These are phyloP conservation scores for Pseudoips prasinana DNA, from an alignment of 2,888 invertebrate genomes.

Conservation along the genomic window DNA sequence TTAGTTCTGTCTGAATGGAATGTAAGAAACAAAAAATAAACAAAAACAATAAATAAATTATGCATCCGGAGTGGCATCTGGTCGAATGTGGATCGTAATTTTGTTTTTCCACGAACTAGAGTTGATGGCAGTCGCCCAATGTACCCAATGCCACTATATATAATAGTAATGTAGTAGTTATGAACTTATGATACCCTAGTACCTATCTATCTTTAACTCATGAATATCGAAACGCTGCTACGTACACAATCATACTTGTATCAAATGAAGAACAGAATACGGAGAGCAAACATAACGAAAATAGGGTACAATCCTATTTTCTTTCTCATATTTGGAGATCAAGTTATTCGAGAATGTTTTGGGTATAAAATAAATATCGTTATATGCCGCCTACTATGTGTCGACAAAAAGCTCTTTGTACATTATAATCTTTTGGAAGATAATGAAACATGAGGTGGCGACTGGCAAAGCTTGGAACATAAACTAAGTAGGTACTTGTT, in stretches of 20 bases:
- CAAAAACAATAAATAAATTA: too few species aligned
- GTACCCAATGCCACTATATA: too few species aligned
- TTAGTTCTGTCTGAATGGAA: too few species aligned
- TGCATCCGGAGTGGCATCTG: too few species aligned
- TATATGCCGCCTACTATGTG: background rate
- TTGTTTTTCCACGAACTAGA: too few species aligned
- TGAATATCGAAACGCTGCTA: background rate
- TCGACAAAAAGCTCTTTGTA: constrained; percentile 9
- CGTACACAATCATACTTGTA: constrained; percentile 3
- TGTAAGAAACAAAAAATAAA: too few species aligned
- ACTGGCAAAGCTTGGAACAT: background rate
- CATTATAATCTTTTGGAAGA: constrained; percentile 19
- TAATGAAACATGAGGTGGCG: constrained; percentile 18
- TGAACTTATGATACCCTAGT: too few species aligned
- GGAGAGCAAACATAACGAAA: constrained; percentile 23
- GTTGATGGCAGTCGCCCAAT: too few species aligned
- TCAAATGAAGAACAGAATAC: constrained; percentile 20
- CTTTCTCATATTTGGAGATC: constrained; percentile 27
- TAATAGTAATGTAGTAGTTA: too few species aligned
- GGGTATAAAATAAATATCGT: constrained; percentile 24
- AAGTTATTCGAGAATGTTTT: constrained; percentile 24
- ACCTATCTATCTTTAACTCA: background rate
- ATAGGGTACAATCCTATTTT: constrained; percentile 39
- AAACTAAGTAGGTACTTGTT: too few species aligned
- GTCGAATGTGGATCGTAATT: too few species aligned